These are phyloP conservation scores for Podarcis muralis DNA, from an alignment of 2,113 vertebrate species.

Conservation along the genomic window DNA sequence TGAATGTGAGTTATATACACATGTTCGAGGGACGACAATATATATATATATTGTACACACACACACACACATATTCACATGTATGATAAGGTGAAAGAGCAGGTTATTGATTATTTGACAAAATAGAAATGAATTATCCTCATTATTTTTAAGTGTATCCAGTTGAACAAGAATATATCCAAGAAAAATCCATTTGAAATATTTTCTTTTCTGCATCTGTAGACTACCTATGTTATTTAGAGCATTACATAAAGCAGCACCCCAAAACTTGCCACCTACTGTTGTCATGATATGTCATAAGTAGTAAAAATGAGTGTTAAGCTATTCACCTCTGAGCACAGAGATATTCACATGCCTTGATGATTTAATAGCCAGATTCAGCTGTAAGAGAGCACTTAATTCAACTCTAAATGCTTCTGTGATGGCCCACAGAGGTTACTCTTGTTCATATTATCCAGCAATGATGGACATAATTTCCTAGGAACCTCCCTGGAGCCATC, in stretches of 20 bases:
- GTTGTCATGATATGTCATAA: neutral
- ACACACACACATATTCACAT: neutral
- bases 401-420: constrained; percentile 60
- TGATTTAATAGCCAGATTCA: constrained; percentile 68
- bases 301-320: neutral
- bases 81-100: neutral
- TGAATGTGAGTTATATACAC: constrained; percentile 64
- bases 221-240: neutral
- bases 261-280: neutral
- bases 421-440: constrained; percentile 58
- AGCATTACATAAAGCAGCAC: neutral
- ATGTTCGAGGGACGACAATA: constrained; percentile 51
- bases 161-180: constrained; percentile 34
- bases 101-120: constrained; percentile 45
- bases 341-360: constrained; percentile 31
- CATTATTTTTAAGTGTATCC: constrained; percentile 44
- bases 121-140: constrained; percentile 23
- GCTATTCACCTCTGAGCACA: neutral
- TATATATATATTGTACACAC: constrained; percentile 17
- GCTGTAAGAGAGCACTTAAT: constrained; percentile 64
- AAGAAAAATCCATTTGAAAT: constrained; percentile 4
- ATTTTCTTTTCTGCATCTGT: neutral
- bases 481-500: constrained; percentile 20
- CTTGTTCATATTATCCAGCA: constrained; percentile 68
- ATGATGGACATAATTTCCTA: constrained; percentile 12